Base-by-base conservation (phyloP, 2,888 invertebrate species). In the Drosophila aldrichi region DNA sequence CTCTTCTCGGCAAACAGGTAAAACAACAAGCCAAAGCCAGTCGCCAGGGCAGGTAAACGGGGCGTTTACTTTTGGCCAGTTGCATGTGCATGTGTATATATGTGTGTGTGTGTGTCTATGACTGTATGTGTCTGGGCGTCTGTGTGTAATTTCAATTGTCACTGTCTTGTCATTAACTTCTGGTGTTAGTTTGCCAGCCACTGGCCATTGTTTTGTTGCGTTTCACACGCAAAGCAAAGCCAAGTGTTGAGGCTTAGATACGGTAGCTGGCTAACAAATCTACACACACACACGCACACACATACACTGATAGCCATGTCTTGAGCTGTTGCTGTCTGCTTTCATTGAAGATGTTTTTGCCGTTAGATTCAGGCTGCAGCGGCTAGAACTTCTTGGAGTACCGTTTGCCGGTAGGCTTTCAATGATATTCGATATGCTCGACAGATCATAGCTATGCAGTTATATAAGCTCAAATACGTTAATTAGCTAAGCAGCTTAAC, bases 121-220 rank as follows among this genome's bases (percentile, higher is more conserved):
- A 12, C 0, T 61, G 36, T 68, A 49, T 56, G 48, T 70, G 64
- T 73, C 66, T 63, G 40, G 69, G 58, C 49, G 54, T 69, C 62
- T 78, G 70, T 64, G 51, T 81, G 73, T 82, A 86, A 89, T 89
- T 87, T 87, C 87, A 86, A 88, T 87, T 87, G 86, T 87, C 86
- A 87, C 88, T 83, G 90, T 89, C 77, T 89, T 89, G 86, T 88
- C 86, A 87, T 87, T 87, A 89, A 90, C 90, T 88, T 89, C 90
- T 88, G 90, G 87, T 88, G 82, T 88, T 88, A 74, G 88, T 68
- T 79, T 77, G 63, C 66, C 70, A 72, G 60, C 69, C 55, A 54
- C 71, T 81, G 70, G 52, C 62, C 75, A 74, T 85, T 85, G 86
- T 87, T 84, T 81, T 79, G 82, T 72, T 66, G 79, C 79, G 78